phyloP scores from a whole-genome alignment of 1,140 invertebrate species.

The Parasteatoda tepidariorum region DNA sequence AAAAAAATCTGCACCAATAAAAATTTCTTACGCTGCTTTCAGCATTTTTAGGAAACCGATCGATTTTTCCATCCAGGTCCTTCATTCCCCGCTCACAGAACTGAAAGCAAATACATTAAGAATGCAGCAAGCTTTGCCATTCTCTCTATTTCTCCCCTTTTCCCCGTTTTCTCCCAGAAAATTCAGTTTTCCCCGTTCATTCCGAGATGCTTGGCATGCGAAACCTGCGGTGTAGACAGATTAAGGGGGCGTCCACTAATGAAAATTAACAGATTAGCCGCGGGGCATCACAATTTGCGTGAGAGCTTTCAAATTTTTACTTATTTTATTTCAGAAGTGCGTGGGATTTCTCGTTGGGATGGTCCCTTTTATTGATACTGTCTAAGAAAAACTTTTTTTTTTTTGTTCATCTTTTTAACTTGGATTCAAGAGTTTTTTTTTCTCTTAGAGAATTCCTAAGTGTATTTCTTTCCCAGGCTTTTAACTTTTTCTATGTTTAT shows the following conservation, averaged over 20 bases:
- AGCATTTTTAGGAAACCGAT: slow-evolving; percentile 49
- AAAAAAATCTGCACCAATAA: slow-evolving; percentile 34
- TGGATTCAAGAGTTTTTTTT: too few relatives aligned
- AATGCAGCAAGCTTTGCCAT: slow-evolving; percentile 11
- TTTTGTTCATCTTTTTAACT: too few relatives aligned
- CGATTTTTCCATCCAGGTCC: slow-evolving; percentile 29
- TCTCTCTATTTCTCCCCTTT: background rate
- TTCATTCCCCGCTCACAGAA: slow-evolving; percentile 7
- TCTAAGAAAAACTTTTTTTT: too few relatives aligned
- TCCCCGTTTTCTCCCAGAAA: slow-evolving; percentile 24
- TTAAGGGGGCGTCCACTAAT: background rate
- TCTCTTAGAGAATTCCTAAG: too few relatives aligned
- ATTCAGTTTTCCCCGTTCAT: slow-evolving; percentile 34
- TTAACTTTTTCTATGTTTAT: too few relatives aligned
- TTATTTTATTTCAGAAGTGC: too few relatives aligned
- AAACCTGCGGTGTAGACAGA: background rate
- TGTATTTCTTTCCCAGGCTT: too few relatives aligned
- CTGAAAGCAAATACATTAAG: slow-evolving; percentile 55
- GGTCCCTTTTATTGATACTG: too few relatives aligned
- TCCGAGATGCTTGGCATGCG: slow-evolving; percentile 1
- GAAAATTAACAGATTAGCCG: too few relatives aligned
- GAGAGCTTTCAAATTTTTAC: too few relatives aligned
- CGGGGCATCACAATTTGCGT: background rate
- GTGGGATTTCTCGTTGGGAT: too few relatives aligned
- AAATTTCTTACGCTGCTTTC: slow-evolving; percentile 49